phyloP scores from a whole-genome alignment of 2,888 invertebrate genomes.

The Cephus sareptanus region DNA sequence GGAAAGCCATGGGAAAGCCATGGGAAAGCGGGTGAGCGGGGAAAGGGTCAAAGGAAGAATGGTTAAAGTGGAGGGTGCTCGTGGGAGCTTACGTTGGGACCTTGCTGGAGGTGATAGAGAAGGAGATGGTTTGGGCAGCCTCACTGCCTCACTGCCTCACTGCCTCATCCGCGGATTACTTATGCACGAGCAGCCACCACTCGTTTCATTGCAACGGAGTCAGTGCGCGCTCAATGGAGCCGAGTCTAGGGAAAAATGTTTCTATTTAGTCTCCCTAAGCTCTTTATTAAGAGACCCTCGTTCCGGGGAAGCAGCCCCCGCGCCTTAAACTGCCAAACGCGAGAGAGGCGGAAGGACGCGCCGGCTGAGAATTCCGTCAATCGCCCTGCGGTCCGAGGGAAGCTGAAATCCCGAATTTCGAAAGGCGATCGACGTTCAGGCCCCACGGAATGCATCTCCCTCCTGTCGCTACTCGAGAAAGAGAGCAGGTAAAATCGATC shows the following conservation, averaged over 20 bases:
- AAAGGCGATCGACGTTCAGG: slow-evolving; percentile 23
- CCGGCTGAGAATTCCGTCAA: slow-evolving; percentile 53
- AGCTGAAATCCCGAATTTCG: no score
- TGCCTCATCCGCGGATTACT: slow-evolving; percentile 50
- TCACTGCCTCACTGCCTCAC: slow-evolving; percentile 47
- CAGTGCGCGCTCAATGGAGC: slow-evolving; percentile 16
- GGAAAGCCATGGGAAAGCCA: no score
- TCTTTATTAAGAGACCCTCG: slow-evolving; percentile 54
- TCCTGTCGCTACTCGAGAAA: no score
- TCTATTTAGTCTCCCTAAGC: slow-evolving; percentile 60
- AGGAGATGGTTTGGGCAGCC: slow-evolving; percentile 32
- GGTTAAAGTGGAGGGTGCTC: no score
- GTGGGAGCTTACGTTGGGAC: no score
- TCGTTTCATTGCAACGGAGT: slow-evolving; percentile 49
- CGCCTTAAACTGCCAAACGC: slow-evolving; percentile 8
- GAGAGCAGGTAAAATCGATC: no score
- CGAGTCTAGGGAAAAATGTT: slow-evolving; percentile 55
- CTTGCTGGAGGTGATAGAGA: neutral
- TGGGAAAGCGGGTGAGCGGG: no score
- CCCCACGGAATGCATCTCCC: no score
- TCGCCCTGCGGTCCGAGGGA: slow-evolving; percentile 27
- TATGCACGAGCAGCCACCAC: slow-evolving; percentile 55
- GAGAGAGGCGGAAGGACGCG: neutral
- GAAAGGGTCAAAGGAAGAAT: no score
- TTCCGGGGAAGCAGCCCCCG: neutral